phyloP scores from a whole-genome alignment of 2,797 vertebrate species.

The Amblyopsis hoosieri region DNA sequence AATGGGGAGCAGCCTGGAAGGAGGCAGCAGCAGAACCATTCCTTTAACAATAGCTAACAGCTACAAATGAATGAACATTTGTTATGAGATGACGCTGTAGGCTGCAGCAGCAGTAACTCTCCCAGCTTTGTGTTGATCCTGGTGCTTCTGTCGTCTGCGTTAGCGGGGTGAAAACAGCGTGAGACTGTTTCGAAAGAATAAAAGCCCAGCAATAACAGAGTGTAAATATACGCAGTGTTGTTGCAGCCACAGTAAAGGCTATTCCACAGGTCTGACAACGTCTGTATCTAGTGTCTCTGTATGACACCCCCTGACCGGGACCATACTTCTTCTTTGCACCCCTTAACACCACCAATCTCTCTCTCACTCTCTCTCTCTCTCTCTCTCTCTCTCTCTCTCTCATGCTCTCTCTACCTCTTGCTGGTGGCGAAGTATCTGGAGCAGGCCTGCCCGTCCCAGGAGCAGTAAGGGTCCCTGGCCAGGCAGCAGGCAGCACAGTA shows the following conservation, averaged over 20 bases:
- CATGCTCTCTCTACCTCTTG: constrained; percentile 49
- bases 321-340: constrained; percentile 10
- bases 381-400: background rate
- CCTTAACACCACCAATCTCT: background rate
- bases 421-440: constrained; percentile 65
- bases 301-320: background rate
- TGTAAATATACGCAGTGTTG: constrained; percentile 46
- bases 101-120: constrained; percentile 9
- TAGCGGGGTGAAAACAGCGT: constrained; percentile 10
- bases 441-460: constrained; percentile 81
- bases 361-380: background rate
- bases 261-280: background rate
- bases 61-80: background rate
- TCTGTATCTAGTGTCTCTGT: background rate
- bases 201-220: background rate
- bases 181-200: constrained; percentile 24
- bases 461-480: constrained; percentile 84
- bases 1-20: background rate
- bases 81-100: constrained; percentile 28
- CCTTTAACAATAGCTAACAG: constrained; percentile 19
- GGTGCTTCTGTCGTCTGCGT: constrained; percentile 16
- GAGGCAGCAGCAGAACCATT: constrained; percentile 12
- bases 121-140: constrained; percentile 24
- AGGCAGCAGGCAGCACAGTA: constrained; percentile 80
- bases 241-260: constrained; percentile 20